Percentiles rank a stretch among this genome's conserved stretches.
These are phyloP conservation scores for Abrostola triplasia DNA, from an alignment of 2,888 invertebrate genomes.

Conservation along the genomic window DNA sequence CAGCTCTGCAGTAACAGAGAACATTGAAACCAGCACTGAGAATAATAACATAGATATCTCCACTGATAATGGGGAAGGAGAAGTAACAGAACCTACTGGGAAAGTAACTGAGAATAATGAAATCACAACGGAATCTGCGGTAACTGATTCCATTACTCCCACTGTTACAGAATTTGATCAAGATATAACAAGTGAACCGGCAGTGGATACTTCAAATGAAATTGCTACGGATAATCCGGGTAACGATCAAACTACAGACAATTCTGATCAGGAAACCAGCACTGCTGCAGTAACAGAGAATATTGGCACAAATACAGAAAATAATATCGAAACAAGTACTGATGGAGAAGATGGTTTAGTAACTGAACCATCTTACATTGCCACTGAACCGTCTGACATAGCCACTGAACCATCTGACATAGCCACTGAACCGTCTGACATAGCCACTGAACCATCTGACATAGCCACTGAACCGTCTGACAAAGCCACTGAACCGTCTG, in stretches of 20 bases:
- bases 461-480: not conserved
- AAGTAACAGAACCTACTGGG: too few species aligned
- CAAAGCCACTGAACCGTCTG: not conserved
- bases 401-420: not conserved
- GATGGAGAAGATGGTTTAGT: not conserved
- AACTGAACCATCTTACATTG: not conserved
- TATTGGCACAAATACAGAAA: not conserved
- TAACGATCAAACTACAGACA: constrained; percentile 9
- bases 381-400: not conserved
- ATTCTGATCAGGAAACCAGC: not conserved
- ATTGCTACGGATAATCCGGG: constrained; percentile 10
- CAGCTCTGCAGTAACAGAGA: too few species aligned
- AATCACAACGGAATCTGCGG: too few species aligned
- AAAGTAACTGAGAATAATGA: too few species aligned
- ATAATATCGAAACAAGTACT: not conserved
- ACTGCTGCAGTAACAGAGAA: constrained; percentile 21
- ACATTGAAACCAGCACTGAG: too few species aligned
- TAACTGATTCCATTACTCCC: too few species aligned
- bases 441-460: not conserved
- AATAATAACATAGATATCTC: too few species aligned
- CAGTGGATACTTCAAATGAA: not conserved
- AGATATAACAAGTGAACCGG: not conserved
- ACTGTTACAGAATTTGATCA: too few species aligned
- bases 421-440: not conserved
- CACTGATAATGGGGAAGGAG: too few species aligned